Evolutionary conservation across 1,140 invertebrate species (phyloP).

Genomic region (Drosophila repletoides): DNA sequence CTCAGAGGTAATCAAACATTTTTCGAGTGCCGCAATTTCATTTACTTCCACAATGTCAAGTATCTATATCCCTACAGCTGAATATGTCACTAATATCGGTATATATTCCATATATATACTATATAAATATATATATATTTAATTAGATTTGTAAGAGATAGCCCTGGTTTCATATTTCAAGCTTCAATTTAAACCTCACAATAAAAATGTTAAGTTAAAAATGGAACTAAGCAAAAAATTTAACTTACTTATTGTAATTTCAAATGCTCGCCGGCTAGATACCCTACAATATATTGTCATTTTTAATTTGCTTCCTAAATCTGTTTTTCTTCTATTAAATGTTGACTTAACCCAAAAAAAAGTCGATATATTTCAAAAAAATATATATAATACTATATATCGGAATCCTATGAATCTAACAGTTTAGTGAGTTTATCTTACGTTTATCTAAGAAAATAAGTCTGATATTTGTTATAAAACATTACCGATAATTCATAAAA

Average conservation of each 20-base stretch:
- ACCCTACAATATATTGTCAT: background rate
- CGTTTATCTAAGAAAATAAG: too few species aligned
- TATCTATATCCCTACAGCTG: background rate
- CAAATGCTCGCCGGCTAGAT: background rate
- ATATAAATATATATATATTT: constrained; percentile 40
- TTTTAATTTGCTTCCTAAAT: background rate
- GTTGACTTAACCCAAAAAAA: too few species aligned
- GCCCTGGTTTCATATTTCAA: constrained; percentile 43
- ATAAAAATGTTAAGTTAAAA: constrained; percentile 57
- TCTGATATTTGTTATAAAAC: too few species aligned
- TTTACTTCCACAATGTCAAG: constrained; percentile 13
- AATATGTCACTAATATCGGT: background rate
- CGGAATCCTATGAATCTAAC: too few species aligned
- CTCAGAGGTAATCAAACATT: constrained; percentile 70
- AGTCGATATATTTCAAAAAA: too few species aligned
- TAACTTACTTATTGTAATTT: background rate
- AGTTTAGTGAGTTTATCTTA: too few species aligned
- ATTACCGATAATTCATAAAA: too few species aligned
- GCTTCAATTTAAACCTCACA: constrained; percentile 45
- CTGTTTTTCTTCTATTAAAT: background rate
- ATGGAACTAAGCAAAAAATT: background rate
- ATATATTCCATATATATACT: background rate
- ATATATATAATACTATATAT: too few species aligned
- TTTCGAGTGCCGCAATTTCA: constrained; percentile 25
- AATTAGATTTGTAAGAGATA: constrained; percentile 60